Evolutionary conservation across 2,888 invertebrate genomes (phyloP).

Genomic region (Mongoloraphidia duomilia): DNA sequence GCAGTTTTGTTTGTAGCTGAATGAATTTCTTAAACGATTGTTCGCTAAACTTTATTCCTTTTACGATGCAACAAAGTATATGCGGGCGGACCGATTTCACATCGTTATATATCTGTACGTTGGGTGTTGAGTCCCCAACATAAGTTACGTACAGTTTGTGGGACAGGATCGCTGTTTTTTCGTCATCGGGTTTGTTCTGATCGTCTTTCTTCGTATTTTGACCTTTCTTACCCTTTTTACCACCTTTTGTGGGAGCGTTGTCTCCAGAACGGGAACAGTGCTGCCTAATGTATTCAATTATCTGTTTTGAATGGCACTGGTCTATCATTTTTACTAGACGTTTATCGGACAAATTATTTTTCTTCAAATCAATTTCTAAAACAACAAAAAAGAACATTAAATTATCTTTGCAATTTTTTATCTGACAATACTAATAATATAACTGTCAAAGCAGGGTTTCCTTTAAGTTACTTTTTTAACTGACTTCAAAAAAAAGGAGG

Average conservation of each 20-base stretch:
- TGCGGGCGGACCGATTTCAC: slow-evolving; percentile 50
- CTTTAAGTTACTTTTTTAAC: too few relatives aligned
- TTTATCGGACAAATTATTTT: slow-evolving; percentile 59
- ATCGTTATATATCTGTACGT: slow-evolving; percentile 38
- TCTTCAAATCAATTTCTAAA: slow-evolving; percentile 55
- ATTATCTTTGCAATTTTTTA: background rate
- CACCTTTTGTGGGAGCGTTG: slow-evolving; percentile 21
- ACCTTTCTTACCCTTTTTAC: slow-evolving; percentile 24
- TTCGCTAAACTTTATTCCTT: slow-evolving; percentile 45
- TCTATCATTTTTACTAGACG: slow-evolving; percentile 59
- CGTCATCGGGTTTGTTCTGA: slow-evolving; percentile 18
- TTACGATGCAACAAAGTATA: slow-evolving; percentile 58
- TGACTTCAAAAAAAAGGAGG: too few relatives aligned
- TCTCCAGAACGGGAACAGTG: slow-evolving; percentile 36
- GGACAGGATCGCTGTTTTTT: slow-evolving; percentile 17
- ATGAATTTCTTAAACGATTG: slow-evolving; percentile 61
- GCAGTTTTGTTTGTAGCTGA: slow-evolving; percentile 61
- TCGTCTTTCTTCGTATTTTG: slow-evolving; percentile 23
- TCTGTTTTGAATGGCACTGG: slow-evolving; percentile 59
- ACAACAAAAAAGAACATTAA: slow-evolving; percentile 12
- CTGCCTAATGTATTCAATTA: slow-evolving; percentile 60
- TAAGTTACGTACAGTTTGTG: slow-evolving; percentile 25
- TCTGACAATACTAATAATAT: too few relatives aligned
- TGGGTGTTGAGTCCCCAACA: slow-evolving; percentile 30
- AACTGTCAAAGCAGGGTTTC: too few relatives aligned